Percentiles rank a stretch among this genome's conserved stretches.
Conservation (phyloP, 2,888 invertebrate genomes). For the Margaritifera margaritifera region DNA sequence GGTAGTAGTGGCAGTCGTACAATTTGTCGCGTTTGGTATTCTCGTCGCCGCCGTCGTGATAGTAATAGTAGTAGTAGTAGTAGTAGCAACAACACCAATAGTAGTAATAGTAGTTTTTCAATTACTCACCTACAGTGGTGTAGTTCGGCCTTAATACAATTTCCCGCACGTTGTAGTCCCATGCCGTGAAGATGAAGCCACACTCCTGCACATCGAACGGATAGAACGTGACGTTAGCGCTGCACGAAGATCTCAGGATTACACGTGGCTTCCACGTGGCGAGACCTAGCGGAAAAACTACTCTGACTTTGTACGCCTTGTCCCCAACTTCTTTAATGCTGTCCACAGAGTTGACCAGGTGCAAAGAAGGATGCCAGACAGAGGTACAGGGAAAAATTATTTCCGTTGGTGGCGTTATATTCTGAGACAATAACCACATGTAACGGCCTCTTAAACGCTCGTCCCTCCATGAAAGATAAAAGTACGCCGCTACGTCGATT, state of each 20-base stretch:
- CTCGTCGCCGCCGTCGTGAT: no score
- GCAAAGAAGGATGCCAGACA: slow-evolving; percentile 29
- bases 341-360: slow-evolving; percentile 20
- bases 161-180: slow-evolving; percentile 13
- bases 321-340: slow-evolving; percentile 10
- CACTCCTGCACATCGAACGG: slow-evolving; percentile 32
- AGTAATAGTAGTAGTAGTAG: no score
- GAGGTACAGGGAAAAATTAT: slow-evolving; percentile 16
- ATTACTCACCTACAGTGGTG: no score
- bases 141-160: background rate
- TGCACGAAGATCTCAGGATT: slow-evolving; percentile 18
- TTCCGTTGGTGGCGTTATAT: background rate
- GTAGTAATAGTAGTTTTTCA: no score
- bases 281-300: slow-evolving; percentile 8
- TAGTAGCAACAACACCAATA: no score
- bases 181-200: slow-evolving; percentile 16
- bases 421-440: no score
- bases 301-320: slow-evolving; percentile 14
- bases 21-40: no score
- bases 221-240: slow-evolving; percentile 30
- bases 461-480: slow-evolving; percentile 21
- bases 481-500: slow-evolving; percentile 12
- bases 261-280: slow-evolving; percentile 27
- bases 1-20: no score
- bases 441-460: background rate